Evolutionary conservation across 2,888 invertebrate genomes (phyloP).

Genomic region (Pimpla rufipes): DNA sequence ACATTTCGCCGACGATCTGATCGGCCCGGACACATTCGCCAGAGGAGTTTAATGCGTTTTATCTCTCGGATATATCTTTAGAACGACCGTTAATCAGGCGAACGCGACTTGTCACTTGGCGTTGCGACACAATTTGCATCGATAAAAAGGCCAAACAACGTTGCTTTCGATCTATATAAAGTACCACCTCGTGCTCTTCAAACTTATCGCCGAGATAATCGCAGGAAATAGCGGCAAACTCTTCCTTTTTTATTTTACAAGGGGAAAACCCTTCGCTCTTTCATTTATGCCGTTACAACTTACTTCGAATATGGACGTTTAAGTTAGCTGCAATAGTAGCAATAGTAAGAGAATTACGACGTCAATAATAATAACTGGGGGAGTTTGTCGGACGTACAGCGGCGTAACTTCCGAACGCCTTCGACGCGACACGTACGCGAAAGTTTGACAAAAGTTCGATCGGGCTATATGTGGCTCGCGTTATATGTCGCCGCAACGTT

Average conservation of each 20-base stretch:
- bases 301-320: neutral
- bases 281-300: neutral
- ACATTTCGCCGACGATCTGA: neutral
- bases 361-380: neutral
- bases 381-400: neutral
- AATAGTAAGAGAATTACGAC: neutral
- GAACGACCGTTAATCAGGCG: neutral
- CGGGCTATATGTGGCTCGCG: slow-evolving; percentile 17
- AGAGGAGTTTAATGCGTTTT: slow-evolving; percentile 20
- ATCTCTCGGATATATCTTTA: slow-evolving; percentile 10
- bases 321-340: neutral
- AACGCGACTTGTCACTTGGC: neutral
- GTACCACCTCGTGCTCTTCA: neutral
- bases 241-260: neutral
- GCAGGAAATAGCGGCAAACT: neutral
- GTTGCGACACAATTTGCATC: neutral
- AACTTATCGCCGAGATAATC: slow-evolving; percentile 3
- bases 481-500: slow-evolving; percentile 26
- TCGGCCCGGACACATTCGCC: neutral
- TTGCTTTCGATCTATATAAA: neutral
- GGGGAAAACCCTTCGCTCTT: too few species aligned
- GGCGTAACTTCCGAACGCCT: neutral
- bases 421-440: slow-evolving; percentile 5
- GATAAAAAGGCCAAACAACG: neutral
- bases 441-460: slow-evolving; percentile 49